Base-by-base conservation (phyloP, 2,113 vertebrate genomes). In the Phylloscopus trochilus region DNA sequence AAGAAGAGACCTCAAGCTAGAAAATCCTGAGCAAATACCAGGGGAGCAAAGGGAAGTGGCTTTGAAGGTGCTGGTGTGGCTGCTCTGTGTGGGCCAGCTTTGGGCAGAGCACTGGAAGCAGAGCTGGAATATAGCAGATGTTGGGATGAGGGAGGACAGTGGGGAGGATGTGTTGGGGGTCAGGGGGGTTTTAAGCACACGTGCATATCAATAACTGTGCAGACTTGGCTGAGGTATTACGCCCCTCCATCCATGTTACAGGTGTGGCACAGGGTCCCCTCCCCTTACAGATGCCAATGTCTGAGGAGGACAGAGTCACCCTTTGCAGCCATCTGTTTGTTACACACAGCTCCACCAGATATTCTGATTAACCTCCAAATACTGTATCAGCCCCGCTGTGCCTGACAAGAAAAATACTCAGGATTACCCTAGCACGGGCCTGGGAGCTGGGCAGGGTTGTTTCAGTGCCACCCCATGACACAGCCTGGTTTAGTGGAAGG, bases 41-140 rank as follows among this genome's bases (percentile, higher is more conserved):
- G 43, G 13, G 47, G 13, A 74, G 46, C 64, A 93, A 73, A 58
- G 37, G 21, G 39, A 80, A 66, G 63, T 8, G 44, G 22, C 23
- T 69, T 8, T 0, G 0, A 23, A 56, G 27, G 30, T 28, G 49
- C 33, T 89, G 58, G 39, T 60, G 64, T 8, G 3, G 24, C 49
- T 62, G 22, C 19, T 90, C 19, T 1, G 1, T 0, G 3, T 19
- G 69, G 33, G 55, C 23, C 73, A 47, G 56, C 51, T 58, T 18
- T 59, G 73, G 52, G 47, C 68, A 35, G n/a, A 69, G 2, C 1
- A 3, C 19, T 37, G 7, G 56, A 43, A 55, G 46, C 17, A 52
- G 44, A 35, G 35, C 53, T 46, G 85, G 49, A 55, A 27, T 15
- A 13, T 28, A 31, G 44, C 47, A 70, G 51, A 6, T 24, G 20